Conservation (phyloP, 2,113 vertebrate species). For the Vombatus ursinus region DNA sequence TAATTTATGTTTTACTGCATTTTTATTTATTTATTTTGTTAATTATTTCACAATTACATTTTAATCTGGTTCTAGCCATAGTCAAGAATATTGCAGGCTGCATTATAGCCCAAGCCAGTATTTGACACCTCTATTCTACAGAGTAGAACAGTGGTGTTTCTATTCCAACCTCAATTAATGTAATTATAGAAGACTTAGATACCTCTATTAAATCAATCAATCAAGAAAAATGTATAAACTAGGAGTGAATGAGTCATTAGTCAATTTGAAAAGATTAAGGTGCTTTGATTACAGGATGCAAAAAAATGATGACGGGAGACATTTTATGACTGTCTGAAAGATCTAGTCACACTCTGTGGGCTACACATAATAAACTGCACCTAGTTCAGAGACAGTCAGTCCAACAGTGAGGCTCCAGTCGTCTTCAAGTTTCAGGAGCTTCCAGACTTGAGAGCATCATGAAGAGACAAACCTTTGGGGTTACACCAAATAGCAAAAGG, state of each 20-base stretch:
- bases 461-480: not conserved
- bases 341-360: not conserved
- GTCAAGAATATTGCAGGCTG: not conserved
- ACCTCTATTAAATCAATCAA: not conserved
- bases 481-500: not conserved
- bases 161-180: not conserved
- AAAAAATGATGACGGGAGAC: not conserved
- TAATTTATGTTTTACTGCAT: not conserved
- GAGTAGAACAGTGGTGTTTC: not conserved
- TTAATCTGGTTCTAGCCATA: not conserved
- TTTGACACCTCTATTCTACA: not conserved
- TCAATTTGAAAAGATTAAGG: not conserved
- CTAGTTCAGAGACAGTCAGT: not conserved
- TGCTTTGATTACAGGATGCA: not conserved
- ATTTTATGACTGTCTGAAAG: not conserved
- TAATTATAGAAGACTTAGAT: not conserved
- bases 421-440: not conserved
- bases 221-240: not conserved
- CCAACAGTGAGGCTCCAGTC: not conserved
- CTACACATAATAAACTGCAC: not conserved
- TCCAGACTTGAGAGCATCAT: not conserved
- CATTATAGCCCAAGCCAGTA: not conserved
- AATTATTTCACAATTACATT: not conserved
- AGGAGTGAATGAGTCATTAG: not conserved
- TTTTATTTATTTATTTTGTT: not conserved